These are phyloP conservation scores for Tokudaia muenninki DNA, from an alignment of 2,797 vertebrate species.

Conservation along the genomic window DNA sequence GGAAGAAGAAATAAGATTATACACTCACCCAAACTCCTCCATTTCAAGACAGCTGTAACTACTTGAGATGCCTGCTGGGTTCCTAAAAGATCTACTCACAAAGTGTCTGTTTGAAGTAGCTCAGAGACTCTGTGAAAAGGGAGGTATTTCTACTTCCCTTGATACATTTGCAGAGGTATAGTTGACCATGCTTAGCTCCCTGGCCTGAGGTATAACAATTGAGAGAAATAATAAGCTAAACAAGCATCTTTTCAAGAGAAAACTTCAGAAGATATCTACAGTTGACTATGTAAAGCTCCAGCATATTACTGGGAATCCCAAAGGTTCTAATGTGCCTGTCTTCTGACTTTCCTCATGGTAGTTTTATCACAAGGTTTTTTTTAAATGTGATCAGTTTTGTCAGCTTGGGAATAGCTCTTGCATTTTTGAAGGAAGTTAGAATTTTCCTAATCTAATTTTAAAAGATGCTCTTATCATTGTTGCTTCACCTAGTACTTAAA, in stretches of 20 bases:
- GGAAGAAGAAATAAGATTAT: neutral
- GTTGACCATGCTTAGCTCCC: neutral
- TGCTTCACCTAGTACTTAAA: neutral
- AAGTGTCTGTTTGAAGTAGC: neutral
- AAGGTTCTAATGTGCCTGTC: too few species aligned
- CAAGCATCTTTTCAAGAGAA: neutral
- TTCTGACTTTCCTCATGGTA: too few species aligned
- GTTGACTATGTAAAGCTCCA: neutral
- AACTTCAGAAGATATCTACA: neutral
- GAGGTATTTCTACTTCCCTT: neutral
- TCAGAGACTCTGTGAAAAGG: neutral
- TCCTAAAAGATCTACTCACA: neutral
- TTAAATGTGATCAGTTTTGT: neutral
- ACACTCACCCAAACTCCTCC: neutral
- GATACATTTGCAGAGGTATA: neutral
- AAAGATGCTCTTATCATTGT: neutral
- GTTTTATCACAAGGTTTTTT: neutral
- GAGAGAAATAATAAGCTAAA: neutral
- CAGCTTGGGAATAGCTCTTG: constrained; percentile 20
- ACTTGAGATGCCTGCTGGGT: neutral
- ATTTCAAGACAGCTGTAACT: neutral
- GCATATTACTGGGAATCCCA: neutral
- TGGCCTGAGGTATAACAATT: neutral
- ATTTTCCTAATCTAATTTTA: constrained; percentile 28
- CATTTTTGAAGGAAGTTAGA: constrained; percentile 37